phyloP scores from a whole-genome alignment of 2,113 vertebrate genomes.

The Lophura nycthemera region DNA sequence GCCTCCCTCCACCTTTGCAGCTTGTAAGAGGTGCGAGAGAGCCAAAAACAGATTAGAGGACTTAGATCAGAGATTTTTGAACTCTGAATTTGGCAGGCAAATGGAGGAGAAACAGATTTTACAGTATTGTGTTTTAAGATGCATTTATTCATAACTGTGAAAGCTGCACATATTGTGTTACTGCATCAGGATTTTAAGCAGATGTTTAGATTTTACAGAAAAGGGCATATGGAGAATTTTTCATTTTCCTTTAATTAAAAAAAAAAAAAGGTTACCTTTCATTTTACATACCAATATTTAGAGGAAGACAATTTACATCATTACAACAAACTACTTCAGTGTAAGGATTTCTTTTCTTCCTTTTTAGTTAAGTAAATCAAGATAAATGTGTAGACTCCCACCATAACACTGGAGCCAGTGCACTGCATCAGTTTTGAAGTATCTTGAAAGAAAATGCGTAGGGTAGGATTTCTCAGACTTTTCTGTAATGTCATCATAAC shows the following conservation, averaged over 20 bases:
- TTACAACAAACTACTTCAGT: neutral
- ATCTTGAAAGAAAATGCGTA: neutral
- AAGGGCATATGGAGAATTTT: neutral
- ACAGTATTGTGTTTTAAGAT: constrained; percentile 44
- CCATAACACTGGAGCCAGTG: neutral
- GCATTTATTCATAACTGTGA: constrained; percentile 23
- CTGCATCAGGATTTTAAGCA: constrained; percentile 35
- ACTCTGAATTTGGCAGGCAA: constrained; percentile 41
- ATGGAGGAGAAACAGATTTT: constrained; percentile 1
- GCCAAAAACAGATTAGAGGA: constrained; percentile 42
- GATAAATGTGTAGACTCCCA: neutral
- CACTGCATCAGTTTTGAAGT: neutral
- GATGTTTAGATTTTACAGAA: constrained; percentile 40
- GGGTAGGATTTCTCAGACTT: neutral
- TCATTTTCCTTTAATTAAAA: neutral
- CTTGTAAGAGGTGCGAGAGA: neutral
- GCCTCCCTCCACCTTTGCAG: neutral
- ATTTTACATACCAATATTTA: neutral
- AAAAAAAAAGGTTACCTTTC: neutral
- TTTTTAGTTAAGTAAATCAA: neutral
- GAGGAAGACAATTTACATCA: neutral
- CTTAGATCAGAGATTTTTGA: constrained; percentile 37
- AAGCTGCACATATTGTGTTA: constrained; percentile 52
- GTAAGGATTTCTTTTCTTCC: neutral
- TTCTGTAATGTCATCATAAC: neutral